Base-by-base conservation (phyloP, 2,113 vertebrate species). In the Cinclus mexicanus region DNA sequence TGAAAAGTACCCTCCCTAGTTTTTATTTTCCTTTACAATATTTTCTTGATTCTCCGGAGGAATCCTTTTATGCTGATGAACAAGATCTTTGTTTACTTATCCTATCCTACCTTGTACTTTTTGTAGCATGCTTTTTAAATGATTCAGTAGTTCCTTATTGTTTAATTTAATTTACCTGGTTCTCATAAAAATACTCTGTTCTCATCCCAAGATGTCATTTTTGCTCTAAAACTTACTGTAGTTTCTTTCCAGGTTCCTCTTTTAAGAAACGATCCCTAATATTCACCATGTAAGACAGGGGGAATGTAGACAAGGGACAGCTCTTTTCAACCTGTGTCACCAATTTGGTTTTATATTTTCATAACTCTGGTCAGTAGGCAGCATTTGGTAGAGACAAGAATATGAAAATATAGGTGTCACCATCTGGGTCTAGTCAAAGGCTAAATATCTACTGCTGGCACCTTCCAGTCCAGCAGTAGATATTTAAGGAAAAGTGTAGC, bases 1-100 rank as follows among this genome's bases (percentile, higher is more conserved):
- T 87, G 26, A 50, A 87, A n/a, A 77, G n/a, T 55, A 6, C 1
- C 0, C 9, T 42, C 11, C 7, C 10, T 1, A 14, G 0, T n/a
- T 83, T 76, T 87, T 87, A 5, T 56, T 89, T 79, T 46, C 22
- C 12, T 59, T 7, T 53, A 6, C 47, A 9, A 23, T 81, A 41
- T 90, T 81, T 87, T 93, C 28, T 86, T 83, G 39, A 56, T 83
- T 91, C 7, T 18, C 7, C 42, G 23, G 33, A 79, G 25, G 25
- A 84, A 93, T 90, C 31, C 1, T 83, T 87, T 49, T 37, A 42
- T 9, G 11, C 3, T 68, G 23, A 68, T 8, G 7, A 59, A 67
- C 15, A 53, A 46, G 31, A 14, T 46, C 13, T 84, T 87, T 64
- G 44, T 72, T 84, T 57, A 49, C 6, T 5, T 22, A 57, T 61